Evolutionary conservation across 2,888 invertebrate species (phyloP).

Genomic region (Liodrosophila aerea): DNA sequence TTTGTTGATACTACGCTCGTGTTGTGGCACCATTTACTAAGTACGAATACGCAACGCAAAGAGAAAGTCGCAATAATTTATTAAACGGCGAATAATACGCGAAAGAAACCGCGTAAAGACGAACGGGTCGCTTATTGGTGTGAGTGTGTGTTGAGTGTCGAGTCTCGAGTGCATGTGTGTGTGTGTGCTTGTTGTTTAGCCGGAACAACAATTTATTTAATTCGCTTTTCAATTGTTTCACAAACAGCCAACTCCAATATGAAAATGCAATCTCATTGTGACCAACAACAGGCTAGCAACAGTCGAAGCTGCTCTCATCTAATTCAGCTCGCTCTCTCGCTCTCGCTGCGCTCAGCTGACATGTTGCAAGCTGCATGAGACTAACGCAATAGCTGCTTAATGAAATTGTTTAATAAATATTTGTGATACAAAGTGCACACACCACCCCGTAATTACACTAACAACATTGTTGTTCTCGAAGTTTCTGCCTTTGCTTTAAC

Average conservation of each 20-base stretch:
- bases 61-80: slow-evolving; percentile 49
- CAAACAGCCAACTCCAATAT: slow-evolving; percentile 16
- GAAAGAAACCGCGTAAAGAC: slow-evolving; percentile 52
- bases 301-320: slow-evolving; percentile 31
- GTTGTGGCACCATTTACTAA: slow-evolving; percentile 12
- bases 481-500: slow-evolving; percentile 35
- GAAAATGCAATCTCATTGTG: slow-evolving; percentile 65
- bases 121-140: no score
- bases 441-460: slow-evolving; percentile 2
- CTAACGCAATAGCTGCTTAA: slow-evolving; percentile 39
- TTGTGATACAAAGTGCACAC: slow-evolving; percentile 47
- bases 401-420: slow-evolving; percentile 44
- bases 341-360: slow-evolving; percentile 60
- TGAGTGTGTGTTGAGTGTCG: slow-evolving; percentile 4
- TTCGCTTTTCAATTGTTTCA: slow-evolving; percentile 2
- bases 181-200: slow-evolving; percentile 14
- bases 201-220: slow-evolving; percentile 18
- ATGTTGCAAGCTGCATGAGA: slow-evolving; percentile 64
- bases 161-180: slow-evolving; percentile 3
- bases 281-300: slow-evolving; percentile 70
- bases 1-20: slow-evolving; percentile 11
- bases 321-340: slow-evolving; percentile 58
- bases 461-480: slow-evolving; percentile 45
- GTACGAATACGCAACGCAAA: slow-evolving; percentile 54
- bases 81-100: slow-evolving; percentile 29